Conservation (phyloP, 2,113 vertebrate genomes). For the Camarhynchus parvulus region DNA sequence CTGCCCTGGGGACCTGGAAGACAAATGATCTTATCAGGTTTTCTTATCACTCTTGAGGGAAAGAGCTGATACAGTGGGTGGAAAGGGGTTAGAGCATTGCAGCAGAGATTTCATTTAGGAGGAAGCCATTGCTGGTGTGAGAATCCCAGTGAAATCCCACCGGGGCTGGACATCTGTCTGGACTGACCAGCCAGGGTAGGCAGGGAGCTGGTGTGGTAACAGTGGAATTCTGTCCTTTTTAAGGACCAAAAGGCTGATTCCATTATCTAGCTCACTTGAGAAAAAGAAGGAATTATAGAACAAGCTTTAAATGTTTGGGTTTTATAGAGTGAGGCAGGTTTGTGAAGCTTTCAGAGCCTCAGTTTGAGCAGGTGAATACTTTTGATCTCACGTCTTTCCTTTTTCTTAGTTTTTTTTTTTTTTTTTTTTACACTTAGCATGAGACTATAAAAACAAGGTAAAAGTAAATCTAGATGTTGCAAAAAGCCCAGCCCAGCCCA, state of each 20-base stretch:
- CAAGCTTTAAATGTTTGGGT: background rate
- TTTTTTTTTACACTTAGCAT: background rate
- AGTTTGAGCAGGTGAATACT: background rate
- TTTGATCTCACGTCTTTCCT: background rate
- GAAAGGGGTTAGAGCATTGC: background rate
- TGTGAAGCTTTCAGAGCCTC: background rate
- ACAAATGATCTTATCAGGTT: conserved; percentile 26
- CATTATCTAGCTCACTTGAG: background rate
- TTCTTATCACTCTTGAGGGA: background rate
- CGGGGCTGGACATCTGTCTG: background rate
- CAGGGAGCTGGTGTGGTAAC: background rate
- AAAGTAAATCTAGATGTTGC: too few species aligned
- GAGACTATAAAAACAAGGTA: background rate
- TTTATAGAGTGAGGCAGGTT: background rate
- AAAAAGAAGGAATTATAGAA: background rate
- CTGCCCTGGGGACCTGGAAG: conserved; percentile 81
- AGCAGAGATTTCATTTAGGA: background rate
- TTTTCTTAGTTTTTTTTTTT: too few species aligned
- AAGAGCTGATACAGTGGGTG: background rate
- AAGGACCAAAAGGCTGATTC: background rate
- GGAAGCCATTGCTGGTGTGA: background rate
- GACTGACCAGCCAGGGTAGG: background rate
- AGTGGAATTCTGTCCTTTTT: background rate
- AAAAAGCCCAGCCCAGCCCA: background rate
- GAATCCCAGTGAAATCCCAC: background rate